phyloP scores from a whole-genome alignment of 2,888 invertebrate genomes.

The Proisotoma minuta region DNA sequence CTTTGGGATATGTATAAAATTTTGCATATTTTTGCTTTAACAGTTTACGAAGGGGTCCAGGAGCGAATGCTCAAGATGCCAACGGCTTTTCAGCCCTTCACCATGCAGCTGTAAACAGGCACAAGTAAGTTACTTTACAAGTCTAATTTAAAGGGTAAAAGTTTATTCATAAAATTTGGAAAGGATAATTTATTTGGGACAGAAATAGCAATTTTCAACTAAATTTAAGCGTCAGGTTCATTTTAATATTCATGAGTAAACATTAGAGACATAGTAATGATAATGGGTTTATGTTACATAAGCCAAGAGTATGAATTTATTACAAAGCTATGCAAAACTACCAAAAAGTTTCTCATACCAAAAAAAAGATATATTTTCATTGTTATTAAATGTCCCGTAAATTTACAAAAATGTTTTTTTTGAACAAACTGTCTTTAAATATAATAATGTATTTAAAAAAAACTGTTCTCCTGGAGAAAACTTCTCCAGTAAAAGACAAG shows the following conservation, averaged over 20 bases:
- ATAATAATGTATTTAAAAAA: neutral
- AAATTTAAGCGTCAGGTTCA: neutral
- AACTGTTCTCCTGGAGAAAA: too few relatives aligned
- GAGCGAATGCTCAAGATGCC: constrained; percentile 87
- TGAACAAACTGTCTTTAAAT: neutral
- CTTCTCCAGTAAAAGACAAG: too few relatives aligned
- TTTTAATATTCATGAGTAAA: constrained; percentile 15
- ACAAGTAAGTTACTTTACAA: constrained; percentile 62
- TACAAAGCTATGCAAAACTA: too few relatives aligned
- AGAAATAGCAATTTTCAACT: neutral
- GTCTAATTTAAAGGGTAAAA: neutral
- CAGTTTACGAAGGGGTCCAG: constrained; percentile 81
- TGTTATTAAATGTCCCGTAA: too few relatives aligned
- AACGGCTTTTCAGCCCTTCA: constrained; percentile 91
- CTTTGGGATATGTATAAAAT: neutral
- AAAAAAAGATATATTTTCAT: too few relatives aligned
- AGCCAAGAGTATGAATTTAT: neutral
- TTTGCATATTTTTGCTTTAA: constrained; percentile 45
- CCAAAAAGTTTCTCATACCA: too few relatives aligned
- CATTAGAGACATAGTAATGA: neutral
- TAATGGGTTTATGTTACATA: too few relatives aligned
- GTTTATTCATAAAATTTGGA: neutral
- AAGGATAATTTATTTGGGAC: neutral
- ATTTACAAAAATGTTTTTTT: too few relatives aligned
- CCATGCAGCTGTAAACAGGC: constrained; percentile 88